Evolutionary conservation across 2,797 vertebrate genomes (phyloP).

Genomic region (Gymnodraco acuticeps): DNA sequence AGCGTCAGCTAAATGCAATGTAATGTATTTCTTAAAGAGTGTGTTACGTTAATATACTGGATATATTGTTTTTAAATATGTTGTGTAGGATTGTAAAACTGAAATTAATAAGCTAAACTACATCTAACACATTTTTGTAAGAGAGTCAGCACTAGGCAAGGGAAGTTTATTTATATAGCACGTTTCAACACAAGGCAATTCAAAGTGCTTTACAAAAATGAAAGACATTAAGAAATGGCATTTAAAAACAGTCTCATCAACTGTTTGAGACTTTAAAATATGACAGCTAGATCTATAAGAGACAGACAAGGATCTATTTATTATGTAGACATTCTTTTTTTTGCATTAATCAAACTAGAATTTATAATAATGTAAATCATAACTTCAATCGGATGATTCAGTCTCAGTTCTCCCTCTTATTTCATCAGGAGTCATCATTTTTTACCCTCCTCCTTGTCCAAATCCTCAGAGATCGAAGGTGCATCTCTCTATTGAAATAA

Average conservation of each 20-base stretch:
- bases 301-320: neutral
- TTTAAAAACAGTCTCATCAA: too few species aligned
- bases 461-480: conserved; percentile 53
- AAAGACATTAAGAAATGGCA: too few species aligned
- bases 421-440: neutral
- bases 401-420: neutral
- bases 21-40: too few species aligned
- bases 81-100: neutral
- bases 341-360: neutral
- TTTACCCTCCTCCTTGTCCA: conserved; percentile 35
- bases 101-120: neutral
- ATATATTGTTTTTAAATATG: neutral
- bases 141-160: neutral
- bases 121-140: neutral
- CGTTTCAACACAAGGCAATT: too few species aligned
- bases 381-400: neutral
- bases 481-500: conserved; percentile 49
- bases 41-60: neutral
- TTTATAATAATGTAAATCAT: conserved; percentile 3
- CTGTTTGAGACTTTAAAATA: neutral
- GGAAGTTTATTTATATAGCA: too few species aligned
- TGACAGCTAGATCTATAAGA: neutral
- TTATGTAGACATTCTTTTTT: neutral
- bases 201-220: too few species aligned
- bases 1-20: too few species aligned